Conservation (phyloP, 2,888 invertebrate genomes). For the Philopedon plagiatum region DNA sequence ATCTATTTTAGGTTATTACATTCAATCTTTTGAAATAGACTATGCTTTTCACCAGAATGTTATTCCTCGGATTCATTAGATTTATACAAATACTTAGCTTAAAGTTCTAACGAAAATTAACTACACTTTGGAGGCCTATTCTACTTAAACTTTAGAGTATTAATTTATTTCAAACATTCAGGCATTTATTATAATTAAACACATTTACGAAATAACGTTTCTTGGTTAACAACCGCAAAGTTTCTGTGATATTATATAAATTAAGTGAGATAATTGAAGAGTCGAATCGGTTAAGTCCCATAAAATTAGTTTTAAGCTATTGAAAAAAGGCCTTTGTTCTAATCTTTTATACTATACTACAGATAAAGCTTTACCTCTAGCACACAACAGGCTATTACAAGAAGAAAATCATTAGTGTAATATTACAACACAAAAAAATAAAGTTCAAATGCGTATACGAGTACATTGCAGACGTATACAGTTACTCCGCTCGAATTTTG, state of each 20-base stretch:
- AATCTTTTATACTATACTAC: too few relatives aligned
- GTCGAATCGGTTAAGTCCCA: too few relatives aligned
- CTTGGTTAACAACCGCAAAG: constrained; percentile 16
- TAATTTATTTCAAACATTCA: constrained; percentile 25
- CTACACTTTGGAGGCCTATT: constrained; percentile 17
- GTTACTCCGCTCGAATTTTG: constrained; percentile 31
- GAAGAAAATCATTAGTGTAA: constrained; percentile 38
- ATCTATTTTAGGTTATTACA: too few relatives aligned
- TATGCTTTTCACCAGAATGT: background rate
- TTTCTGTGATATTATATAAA: constrained; percentile 9
- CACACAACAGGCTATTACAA: constrained; percentile 11
- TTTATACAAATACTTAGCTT: too few relatives aligned
- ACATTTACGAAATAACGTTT: constrained; percentile 22
- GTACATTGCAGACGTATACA: constrained; percentile 14
- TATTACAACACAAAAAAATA: constrained; percentile 25
- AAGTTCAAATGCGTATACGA: constrained; percentile 24
- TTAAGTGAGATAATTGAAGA: constrained; percentile 2
- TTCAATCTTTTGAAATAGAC: background rate
- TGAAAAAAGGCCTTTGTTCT: too few relatives aligned
- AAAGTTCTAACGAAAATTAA: constrained; percentile 11
- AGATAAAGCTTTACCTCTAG: too few relatives aligned
- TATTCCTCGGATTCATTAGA: background rate
- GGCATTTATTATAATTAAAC: constrained; percentile 27
- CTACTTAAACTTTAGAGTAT: background rate
- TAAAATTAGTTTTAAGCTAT: too few relatives aligned